phyloP scores from a whole-genome alignment of 2,113 vertebrate genomes.

The Centropus unirufus region DNA sequence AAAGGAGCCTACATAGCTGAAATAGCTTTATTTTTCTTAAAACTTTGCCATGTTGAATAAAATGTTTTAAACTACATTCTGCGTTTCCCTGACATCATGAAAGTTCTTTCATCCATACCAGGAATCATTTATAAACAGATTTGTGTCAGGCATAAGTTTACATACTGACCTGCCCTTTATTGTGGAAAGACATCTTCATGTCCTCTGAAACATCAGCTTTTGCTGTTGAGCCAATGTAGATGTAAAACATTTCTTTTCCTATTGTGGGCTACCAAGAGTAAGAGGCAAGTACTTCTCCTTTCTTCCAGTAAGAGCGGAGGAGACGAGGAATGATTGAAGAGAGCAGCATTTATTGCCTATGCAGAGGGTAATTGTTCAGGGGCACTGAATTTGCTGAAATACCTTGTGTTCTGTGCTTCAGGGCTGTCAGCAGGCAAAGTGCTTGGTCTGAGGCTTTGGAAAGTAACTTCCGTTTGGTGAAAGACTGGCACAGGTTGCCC shows the following conservation, averaged over 20 bases:
- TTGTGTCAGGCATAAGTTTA: background rate
- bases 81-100: background rate
- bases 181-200: background rate
- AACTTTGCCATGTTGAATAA: background rate
- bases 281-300: background rate
- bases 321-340: background rate
- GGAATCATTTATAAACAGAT: background rate
- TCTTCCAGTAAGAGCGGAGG: background rate
- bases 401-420: background rate
- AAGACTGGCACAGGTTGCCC: background rate
- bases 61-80: background rate
- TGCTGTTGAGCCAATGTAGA: background rate
- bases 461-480: background rate
- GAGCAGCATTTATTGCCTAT: background rate
- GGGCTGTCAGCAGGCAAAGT: background rate
- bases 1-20: background rate
- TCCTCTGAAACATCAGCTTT: background rate
- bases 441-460: background rate
- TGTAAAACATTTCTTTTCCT: background rate
- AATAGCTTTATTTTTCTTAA: background rate
- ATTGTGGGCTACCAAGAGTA: accelerated
- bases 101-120: background rate
- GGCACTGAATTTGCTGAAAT: background rate
- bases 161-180: background rate
- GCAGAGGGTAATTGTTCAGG: background rate